Percentiles rank a stretch among this genome's conserved stretches.
phyloP scores from a whole-genome alignment of 1,140 invertebrate species.

The Drosophila bifasciata region DNA sequence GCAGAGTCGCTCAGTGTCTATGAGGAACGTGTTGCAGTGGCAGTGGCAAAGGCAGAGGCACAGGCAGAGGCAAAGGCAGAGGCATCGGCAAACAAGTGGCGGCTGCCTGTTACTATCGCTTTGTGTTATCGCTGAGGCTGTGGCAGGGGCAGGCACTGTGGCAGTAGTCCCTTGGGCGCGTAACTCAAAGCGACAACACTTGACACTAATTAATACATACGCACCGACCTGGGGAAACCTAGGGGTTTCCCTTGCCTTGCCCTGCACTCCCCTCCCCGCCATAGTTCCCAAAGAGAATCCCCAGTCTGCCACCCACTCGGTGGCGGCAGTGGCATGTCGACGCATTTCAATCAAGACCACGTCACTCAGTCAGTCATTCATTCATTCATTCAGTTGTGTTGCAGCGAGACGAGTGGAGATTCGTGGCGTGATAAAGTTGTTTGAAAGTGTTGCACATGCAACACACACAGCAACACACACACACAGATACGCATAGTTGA shows the following conservation, averaged over 20 bases:
- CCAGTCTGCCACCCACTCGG: conserved; percentile 65
- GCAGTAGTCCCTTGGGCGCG: conserved; percentile 66
- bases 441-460: conserved; percentile 73
- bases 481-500: conserved; percentile 60
- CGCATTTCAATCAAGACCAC: conserved; percentile 79
- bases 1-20: conserved; percentile 7
- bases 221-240: conserved; percentile 46
- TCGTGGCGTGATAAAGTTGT: conserved; percentile 75
- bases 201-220: conserved; percentile 83
- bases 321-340: conserved; percentile 47
- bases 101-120: conserved; percentile 59
- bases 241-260: conserved; percentile 8
- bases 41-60: background rate
- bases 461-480: conserved; percentile 51
- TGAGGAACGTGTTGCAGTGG: background rate
- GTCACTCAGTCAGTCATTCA: conserved; percentile 56
- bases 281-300: conserved; percentile 8
- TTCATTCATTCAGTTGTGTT: conserved; percentile 31
- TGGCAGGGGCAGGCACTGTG: too few species aligned
- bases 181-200: conserved; percentile 83
- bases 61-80: background rate
- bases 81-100: conserved; percentile 59
- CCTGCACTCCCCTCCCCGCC: background rate
- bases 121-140: conserved; percentile 71
- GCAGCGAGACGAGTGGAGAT: conserved; percentile 51